Percentiles rank a stretch among this genome's conserved stretches.
phyloP scores from a whole-genome alignment of 1,140 invertebrate genomes.

The Phthorimaea operculella region DNA sequence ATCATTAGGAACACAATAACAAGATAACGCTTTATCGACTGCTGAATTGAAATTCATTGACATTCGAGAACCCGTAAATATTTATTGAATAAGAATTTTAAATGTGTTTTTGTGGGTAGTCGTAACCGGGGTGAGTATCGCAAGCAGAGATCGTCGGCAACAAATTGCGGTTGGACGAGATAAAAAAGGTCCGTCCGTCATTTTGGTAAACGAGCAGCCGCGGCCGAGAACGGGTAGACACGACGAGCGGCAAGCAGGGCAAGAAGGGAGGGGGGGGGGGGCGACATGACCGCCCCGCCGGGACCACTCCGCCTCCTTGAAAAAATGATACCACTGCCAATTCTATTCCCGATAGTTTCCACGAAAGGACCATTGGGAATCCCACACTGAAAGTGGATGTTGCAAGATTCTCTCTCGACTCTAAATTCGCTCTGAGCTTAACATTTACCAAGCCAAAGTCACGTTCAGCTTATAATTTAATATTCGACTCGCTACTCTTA shows the following conservation, averaged over 20 bases:
- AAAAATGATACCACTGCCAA: conserved; percentile 46
- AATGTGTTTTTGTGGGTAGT: conserved; percentile 28
- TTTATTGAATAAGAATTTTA: conserved; percentile 37
- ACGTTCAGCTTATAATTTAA: no score
- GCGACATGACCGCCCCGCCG: neutral
- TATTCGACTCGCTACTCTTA: no score
- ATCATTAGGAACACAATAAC: no score
- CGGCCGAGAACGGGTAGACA: conserved; percentile 27
- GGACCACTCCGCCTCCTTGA: conserved; percentile 25
- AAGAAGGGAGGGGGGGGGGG: no score
- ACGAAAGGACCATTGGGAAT: no score
- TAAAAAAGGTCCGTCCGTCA: conserved; percentile 63
- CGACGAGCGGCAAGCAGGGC: conserved; percentile 20
- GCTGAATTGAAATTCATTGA: conserved; percentile 18
- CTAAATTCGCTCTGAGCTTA: no score
- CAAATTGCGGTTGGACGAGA: conserved; percentile 58
- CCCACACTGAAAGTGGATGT: no score
- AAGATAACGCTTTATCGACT: neutral
- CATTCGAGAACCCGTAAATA: conserved; percentile 24
- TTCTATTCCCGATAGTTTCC: conserved; percentile 41
- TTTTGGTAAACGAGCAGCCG: conserved; percentile 54
- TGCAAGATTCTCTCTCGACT: no score
- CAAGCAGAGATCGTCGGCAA: conserved; percentile 43
- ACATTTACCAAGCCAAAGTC: no score
- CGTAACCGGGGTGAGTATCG: conserved; percentile 34